These are phyloP conservation scores for Lacanobia wlatinum DNA, from an alignment of 2,888 invertebrate species.

Conservation along the genomic window DNA sequence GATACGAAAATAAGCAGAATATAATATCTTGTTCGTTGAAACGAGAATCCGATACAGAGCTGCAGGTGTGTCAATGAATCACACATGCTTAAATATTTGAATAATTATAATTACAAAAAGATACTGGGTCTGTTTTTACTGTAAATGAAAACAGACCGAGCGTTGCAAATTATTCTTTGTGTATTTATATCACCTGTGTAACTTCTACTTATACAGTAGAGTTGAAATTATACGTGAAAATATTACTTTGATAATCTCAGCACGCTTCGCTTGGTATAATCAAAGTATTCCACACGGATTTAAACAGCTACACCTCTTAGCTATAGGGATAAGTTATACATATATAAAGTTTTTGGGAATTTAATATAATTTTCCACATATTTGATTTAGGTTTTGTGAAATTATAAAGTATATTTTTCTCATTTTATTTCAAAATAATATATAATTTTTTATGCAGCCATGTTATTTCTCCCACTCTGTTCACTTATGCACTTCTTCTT, in stretches of 20 bases:
- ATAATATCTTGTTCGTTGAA: conserved; percentile 77
- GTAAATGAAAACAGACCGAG: conserved; percentile 11
- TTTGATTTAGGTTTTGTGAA: not conserved
- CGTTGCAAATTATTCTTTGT: conserved; percentile 25
- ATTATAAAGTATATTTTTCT: no score
- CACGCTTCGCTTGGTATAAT: conserved; percentile 33
- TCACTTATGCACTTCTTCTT: no score
- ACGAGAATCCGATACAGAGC: conserved; percentile 72
- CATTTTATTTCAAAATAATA: no score
- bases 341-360: not conserved
- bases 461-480: not conserved
- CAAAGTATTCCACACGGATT: conserved; percentile 22
- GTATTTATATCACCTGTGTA: conserved; percentile 32
- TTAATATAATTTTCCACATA: not conserved
- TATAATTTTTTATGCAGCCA: no score
- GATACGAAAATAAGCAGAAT: conserved; percentile 86
- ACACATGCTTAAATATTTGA: conserved; percentile 56
- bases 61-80: conserved; percentile 76
- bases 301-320: not conserved
- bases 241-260: conserved; percentile 40
- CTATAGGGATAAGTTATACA: not conserved
- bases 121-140: conserved; percentile 6
- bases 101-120: conserved; percentile 51
- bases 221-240: conserved; percentile 25
- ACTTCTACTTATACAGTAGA: conserved; percentile 6